Evolutionary conservation across 2,113 vertebrate species (phyloP).

Genomic region (Phyllopteryx taeniolatus): DNA sequence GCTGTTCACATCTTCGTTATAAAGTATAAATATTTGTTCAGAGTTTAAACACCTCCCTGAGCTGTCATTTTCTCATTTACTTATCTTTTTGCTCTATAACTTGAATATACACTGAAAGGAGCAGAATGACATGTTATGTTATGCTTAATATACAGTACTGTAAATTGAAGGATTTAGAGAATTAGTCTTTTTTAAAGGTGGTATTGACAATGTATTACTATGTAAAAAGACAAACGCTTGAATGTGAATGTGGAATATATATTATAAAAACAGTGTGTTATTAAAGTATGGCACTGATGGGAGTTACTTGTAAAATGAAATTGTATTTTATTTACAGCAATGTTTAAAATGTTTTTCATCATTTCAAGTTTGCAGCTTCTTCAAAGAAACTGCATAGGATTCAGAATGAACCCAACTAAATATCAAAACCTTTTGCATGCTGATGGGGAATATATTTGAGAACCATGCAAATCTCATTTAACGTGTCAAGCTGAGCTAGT

Average conservation of each 20-base stretch:
- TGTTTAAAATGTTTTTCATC: slow-evolving; percentile 28
- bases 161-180: slow-evolving; percentile 21
- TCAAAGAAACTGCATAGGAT: slow-evolving; percentile 12
- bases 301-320: slow-evolving; percentile 19
- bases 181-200: slow-evolving; percentile 16
- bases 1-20: background rate
- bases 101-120: slow-evolving; percentile 5
- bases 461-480: background rate
- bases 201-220: slow-evolving; percentile 39
- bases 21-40: background rate
- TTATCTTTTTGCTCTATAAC: slow-evolving; percentile 7
- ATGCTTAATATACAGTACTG: background rate
- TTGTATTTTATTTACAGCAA: slow-evolving; percentile 37
- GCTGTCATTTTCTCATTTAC: slow-evolving; percentile 6
- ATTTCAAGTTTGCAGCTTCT: slow-evolving; percentile 15
- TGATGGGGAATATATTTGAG: slow-evolving; percentile 17
- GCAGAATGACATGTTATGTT: slow-evolving; percentile 12
- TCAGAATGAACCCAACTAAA: background rate
- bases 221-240: slow-evolving; percentile 45
- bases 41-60: background rate
- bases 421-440: slow-evolving; percentile 35
- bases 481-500: slow-evolving; percentile 27
- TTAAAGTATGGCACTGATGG: slow-evolving; percentile 6
- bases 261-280: slow-evolving; percentile 57
- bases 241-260: slow-evolving; percentile 55